phyloP scores from a whole-genome alignment of 2,113 vertebrate genomes.

The Aphelocoma coerulescens region DNA sequence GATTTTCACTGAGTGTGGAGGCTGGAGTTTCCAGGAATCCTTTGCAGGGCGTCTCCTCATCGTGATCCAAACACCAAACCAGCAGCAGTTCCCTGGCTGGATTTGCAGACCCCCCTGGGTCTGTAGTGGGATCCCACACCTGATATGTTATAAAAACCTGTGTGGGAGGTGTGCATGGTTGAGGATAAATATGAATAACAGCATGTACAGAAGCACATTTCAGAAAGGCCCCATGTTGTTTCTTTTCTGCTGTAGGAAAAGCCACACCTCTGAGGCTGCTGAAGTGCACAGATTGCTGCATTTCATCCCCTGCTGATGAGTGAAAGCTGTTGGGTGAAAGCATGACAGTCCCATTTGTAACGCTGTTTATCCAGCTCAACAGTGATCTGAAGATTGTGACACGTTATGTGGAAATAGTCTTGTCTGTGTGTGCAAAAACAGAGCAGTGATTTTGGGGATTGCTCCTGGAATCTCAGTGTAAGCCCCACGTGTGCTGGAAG shows the following conservation, averaged over 20 bases:
- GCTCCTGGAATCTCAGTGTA: not conserved
- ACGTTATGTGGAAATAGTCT: not conserved
- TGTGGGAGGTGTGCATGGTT: accelerated
- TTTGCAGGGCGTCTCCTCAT: not conserved
- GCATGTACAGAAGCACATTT: accelerated
- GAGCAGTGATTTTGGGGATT: not conserved
- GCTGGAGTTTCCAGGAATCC: not conserved
- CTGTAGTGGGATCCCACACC: not conserved
- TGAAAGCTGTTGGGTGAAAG: not conserved
- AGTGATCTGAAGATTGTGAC: not conserved
- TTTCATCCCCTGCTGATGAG: not conserved
- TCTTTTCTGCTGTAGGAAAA: not conserved
- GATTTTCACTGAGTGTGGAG: accelerated
- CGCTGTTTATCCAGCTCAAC: not conserved
- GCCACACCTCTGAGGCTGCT: not conserved
- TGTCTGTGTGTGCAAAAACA: not conserved
- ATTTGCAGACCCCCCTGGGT: not conserved
- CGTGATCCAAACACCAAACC: accelerated
- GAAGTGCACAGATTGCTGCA: not conserved
- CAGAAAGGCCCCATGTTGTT: not conserved
- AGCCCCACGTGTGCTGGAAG: not conserved
- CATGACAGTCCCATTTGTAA: not conserved
- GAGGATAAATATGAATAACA: not conserved
- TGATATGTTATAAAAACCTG: accelerated
- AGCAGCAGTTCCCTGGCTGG: not conserved